Evolutionary conservation across 2,797 vertebrate species (phyloP).

Genomic region (Pipistrellus kuhlii): DNA sequence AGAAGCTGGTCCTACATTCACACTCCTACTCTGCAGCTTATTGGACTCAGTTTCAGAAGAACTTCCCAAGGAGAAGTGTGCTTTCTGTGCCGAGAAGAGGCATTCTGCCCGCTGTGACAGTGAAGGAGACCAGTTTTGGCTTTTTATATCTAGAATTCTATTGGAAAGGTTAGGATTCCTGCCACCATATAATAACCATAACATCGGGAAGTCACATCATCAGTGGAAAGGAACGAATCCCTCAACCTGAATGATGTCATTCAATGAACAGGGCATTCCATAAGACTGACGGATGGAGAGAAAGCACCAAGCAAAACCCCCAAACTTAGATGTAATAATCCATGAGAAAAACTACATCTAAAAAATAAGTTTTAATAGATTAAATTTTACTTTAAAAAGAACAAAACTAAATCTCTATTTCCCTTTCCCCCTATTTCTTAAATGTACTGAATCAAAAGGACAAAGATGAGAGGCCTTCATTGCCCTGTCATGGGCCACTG

Average conservation of each 20-base stretch:
- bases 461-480: neutral
- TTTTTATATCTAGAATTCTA: neutral
- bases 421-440: neutral
- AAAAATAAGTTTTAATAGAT: neutral
- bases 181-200: neutral
- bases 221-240: neutral
- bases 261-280: neutral
- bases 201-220: neutral
- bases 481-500: neutral
- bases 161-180: neutral
- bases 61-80: neutral
- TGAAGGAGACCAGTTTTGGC: neutral
- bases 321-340: neutral
- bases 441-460: neutral
- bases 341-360: neutral
- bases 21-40: neutral
- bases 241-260: neutral
- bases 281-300: neutral
- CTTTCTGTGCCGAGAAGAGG: neutral
- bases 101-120: neutral
- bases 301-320: neutral
- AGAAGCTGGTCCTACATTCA: neutral
- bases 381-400: slow-evolving; percentile 2
- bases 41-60: neutral
- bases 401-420: neutral